Conservation (phyloP, 2,797 vertebrate species). For the Trachurus trachurus region DNA sequence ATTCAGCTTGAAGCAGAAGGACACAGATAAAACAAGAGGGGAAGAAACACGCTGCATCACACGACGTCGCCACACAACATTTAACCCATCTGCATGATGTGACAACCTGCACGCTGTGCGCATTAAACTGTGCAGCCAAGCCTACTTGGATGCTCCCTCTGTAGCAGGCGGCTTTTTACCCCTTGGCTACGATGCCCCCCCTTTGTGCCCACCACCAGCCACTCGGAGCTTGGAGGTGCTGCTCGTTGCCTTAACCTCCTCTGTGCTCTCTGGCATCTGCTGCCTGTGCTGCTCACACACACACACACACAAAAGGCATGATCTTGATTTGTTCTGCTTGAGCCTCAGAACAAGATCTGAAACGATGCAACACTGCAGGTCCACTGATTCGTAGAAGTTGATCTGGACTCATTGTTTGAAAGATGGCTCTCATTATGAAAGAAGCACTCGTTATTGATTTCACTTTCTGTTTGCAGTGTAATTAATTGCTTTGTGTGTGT, state of each 20-base stretch:
- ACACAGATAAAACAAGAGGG: constrained; percentile 8
- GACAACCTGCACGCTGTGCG: background rate
- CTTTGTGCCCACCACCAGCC: constrained; percentile 42
- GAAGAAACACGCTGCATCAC: background rate
- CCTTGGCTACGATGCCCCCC: constrained; percentile 39
- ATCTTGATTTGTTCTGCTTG: constrained; percentile 14
- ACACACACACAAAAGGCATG: constrained; percentile 28
- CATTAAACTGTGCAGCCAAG: constrained; percentile 45
- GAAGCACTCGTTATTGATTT: constrained; percentile 30
- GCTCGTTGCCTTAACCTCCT: constrained; percentile 31
- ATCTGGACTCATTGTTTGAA: constrained; percentile 19
- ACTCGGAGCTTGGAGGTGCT: constrained; percentile 46
- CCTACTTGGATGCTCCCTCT: constrained; percentile 28
- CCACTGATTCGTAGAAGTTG: background rate
- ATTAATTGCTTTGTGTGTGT: background rate
- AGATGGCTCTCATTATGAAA: background rate
- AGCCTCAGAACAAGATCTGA: constrained; percentile 17
- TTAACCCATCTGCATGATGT: constrained; percentile 29
- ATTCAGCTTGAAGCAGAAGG: constrained; percentile 10
- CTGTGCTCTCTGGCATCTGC: constrained; percentile 46
- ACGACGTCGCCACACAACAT: constrained; percentile 5
- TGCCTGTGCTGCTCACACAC: constrained; percentile 15
- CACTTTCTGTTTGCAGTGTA: background rate
- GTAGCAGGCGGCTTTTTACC: constrained; percentile 46
- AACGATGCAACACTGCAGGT: background rate